Conservation (phyloP, 1,140 invertebrate species). For the Drosophila santomea region DNA sequence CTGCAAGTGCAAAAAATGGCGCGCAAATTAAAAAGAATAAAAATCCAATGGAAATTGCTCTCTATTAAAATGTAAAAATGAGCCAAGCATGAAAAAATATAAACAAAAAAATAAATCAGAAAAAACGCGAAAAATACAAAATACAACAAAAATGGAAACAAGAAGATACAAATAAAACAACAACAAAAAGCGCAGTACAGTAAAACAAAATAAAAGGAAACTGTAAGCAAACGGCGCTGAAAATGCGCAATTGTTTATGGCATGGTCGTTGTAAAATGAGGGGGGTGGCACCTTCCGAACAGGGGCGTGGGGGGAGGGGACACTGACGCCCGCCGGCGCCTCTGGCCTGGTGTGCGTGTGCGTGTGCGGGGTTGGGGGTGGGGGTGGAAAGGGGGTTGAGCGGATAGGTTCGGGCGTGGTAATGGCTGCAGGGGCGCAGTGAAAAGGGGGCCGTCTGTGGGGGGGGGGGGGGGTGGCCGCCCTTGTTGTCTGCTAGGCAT, state of each 20-base stretch:
- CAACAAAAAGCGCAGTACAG: constrained; percentile 19
- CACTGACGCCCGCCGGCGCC: constrained; percentile 32
- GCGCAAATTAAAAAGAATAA: constrained; percentile 78
- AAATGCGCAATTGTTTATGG: constrained; percentile 81
- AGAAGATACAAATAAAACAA: constrained; percentile 21
- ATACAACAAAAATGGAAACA: constrained; percentile 31
- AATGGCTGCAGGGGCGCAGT: constrained; percentile 25
- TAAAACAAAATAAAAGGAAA: constrained; percentile 55
- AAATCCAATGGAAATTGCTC: constrained; percentile 60
- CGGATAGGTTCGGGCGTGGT: background rate
- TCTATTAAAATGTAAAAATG: constrained; percentile 72
- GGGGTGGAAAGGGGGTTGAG: too few relatives aligned
- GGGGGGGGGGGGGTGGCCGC: constrained; percentile 5
- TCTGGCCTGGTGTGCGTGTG: constrained; percentile 18
- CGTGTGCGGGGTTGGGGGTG: background rate
- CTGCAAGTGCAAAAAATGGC: constrained; percentile 69
- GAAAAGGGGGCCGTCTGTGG: background rate
- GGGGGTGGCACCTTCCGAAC: background rate
- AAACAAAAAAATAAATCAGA: background rate
- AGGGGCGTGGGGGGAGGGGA: background rate
- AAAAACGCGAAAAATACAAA: constrained; percentile 15
- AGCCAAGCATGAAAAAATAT: constrained; percentile 25
- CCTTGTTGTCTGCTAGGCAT: constrained; percentile 75
- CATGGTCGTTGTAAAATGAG: background rate
- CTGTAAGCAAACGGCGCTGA: constrained; percentile 79